These are phyloP conservation scores for Ammodytes marinus DNA, from an alignment of 2,113 vertebrate genomes.

Conservation along the genomic window DNA sequence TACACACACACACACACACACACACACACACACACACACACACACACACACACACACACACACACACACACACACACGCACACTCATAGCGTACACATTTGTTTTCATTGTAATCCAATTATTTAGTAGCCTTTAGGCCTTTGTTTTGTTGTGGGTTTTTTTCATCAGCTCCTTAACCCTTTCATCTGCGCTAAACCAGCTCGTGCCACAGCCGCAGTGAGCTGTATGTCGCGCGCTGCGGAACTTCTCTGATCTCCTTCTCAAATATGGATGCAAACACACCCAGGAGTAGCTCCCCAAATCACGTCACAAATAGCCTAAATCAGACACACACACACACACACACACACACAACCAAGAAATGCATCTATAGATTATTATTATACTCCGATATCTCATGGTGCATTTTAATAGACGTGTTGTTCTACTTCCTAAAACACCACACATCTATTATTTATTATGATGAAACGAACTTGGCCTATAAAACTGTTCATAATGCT, in stretches of 20 bases:
- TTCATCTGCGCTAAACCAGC: slow-evolving; percentile 47
- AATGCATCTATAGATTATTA: neutral
- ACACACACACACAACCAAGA: neutral
- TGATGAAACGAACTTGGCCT: neutral
- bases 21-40: too few species aligned
- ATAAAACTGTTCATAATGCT: neutral
- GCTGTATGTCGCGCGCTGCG: slow-evolving; percentile 62
- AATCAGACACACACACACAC: neutral
- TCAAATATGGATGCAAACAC: slow-evolving; percentile 13
- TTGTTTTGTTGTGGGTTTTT: neutral
- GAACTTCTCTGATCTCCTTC: slow-evolving; percentile 36
- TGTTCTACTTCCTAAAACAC: slow-evolving; percentile 5
- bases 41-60: too few species aligned
- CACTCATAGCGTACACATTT: neutral
- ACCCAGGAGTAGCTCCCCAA: neutral
- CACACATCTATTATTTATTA: neutral
- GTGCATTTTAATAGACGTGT: neutral
- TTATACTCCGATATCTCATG: neutral
- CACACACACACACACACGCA: too few species aligned
- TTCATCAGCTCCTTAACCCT: neutral
- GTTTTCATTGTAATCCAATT: neutral
- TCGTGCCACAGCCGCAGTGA: slow-evolving; percentile 62
- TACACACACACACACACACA: neutral
- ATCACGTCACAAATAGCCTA: too few species aligned
- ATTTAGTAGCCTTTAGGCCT: neutral